phyloP scores from a whole-genome alignment of 2,888 invertebrate genomes.

The Rotaria socialis region DNA sequence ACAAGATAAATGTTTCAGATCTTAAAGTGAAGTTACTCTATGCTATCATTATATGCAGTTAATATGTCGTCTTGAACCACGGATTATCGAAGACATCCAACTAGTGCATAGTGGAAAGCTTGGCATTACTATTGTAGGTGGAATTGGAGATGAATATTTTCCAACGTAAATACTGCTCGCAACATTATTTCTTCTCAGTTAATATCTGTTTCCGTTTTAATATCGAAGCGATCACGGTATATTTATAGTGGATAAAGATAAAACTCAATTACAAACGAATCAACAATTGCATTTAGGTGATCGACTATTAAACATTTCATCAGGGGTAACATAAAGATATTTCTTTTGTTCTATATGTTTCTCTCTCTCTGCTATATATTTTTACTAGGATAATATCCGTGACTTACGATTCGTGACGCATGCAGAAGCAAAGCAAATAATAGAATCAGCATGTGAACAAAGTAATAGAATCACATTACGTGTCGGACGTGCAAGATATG shows the following conservation, averaged over 20 bases:
- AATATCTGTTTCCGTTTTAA: not conserved
- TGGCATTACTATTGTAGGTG: not conserved
- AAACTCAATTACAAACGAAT: not conserved
- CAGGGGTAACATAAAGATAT: not conserved
- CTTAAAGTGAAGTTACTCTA: not conserved
- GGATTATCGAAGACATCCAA: not conserved
- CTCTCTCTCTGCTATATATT: not conserved
- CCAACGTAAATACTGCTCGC: not conserved
- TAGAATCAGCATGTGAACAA: too few relatives aligned
- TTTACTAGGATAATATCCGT: not conserved
- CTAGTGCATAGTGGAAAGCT: not conserved
- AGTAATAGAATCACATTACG: too few relatives aligned
- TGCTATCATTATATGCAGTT: not conserved
- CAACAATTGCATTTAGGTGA: not conserved
- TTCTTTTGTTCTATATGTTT: too few relatives aligned
- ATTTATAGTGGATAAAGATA: not conserved
- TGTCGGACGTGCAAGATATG: too few relatives aligned
- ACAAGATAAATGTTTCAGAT: not conserved
- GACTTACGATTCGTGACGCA: not conserved
- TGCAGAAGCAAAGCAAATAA: too few relatives aligned
- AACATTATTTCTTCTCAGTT: not conserved
- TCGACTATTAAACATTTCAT: not conserved
- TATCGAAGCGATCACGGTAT: not conserved
- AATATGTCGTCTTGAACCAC: not conserved
- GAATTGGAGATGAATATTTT: not conserved